Evolutionary conservation across 2,888 invertebrate species (phyloP).

Genomic region (Nemotelus pantherinus): DNA sequence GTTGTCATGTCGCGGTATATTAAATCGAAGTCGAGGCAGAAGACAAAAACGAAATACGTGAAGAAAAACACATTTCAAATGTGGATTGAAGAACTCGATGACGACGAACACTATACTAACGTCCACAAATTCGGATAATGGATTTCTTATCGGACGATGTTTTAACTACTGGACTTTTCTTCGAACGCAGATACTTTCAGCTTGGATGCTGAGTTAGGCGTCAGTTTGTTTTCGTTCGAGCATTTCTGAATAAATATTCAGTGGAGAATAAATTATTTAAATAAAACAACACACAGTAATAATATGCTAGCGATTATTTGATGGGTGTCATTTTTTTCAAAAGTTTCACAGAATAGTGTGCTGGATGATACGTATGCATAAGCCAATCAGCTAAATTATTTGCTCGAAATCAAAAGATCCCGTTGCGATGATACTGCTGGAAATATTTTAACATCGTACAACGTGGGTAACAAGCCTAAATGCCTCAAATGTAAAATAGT

Average conservation of each 20-base stretch:
- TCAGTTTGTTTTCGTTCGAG: background rate
- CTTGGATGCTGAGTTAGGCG: background rate
- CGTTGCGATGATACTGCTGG: no score
- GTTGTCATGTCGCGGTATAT: slow-evolving; percentile 41
- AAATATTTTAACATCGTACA: no score
- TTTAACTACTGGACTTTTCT: slow-evolving; percentile 44
- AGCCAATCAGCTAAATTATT: no score
- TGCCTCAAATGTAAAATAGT: slow-evolving; percentile 3
- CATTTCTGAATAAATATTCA: no score
- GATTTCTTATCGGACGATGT: slow-evolving; percentile 42
- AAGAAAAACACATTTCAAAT: slow-evolving; percentile 1
- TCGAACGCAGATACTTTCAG: slow-evolving; percentile 21
- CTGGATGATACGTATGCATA: no score
- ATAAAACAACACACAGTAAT: background rate
- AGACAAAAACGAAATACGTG: slow-evolving; percentile 10
- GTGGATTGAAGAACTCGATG: slow-evolving; percentile 13
- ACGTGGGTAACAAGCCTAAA: background rate
- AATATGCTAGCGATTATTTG: background rate
- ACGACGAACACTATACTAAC: slow-evolving; percentile 28
- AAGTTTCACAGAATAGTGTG: background rate
- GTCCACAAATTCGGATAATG: slow-evolving; percentile 42
- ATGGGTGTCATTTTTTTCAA: background rate
- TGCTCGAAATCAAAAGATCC: no score
- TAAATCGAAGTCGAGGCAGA: slow-evolving; percentile 22
- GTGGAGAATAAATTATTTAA: no score